These are phyloP conservation scores for Acanthochromis polyacanthus DNA, from an alignment of 2,113 vertebrate species.

Conservation along the genomic window DNA sequence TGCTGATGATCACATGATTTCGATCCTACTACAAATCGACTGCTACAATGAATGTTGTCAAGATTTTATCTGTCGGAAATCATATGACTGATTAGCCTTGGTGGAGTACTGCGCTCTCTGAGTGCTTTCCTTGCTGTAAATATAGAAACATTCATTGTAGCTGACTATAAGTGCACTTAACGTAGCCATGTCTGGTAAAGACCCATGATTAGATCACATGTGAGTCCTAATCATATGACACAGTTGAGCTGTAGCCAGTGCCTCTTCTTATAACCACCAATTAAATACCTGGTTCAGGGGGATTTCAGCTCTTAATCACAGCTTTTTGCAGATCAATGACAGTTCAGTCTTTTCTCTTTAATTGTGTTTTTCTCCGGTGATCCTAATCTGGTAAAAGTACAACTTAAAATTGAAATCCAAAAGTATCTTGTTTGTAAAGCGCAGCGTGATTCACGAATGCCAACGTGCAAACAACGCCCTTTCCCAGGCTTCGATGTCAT, in stretches of 20 bases:
- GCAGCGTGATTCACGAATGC: conserved; percentile 15
- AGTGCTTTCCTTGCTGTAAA: no score
- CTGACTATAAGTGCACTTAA: no score
- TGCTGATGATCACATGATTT: no score
- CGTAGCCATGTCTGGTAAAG: no score
- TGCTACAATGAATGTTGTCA: no score
- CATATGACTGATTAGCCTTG: no score
- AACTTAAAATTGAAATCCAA: not conserved
- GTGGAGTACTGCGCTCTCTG: no score
- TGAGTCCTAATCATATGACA: no score
- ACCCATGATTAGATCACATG: no score
- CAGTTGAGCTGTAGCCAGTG: conserved; percentile 5
- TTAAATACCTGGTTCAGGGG: conserved; percentile 9
- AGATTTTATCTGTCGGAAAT: no score
- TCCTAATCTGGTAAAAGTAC: not conserved
- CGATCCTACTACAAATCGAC: no score
- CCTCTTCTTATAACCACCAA: conserved; percentile 11
- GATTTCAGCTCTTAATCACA: conserved; percentile 30
- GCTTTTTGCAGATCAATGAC: conserved; percentile 28
- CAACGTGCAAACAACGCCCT: conserved; percentile 24
- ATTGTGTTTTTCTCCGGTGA: not conserved
- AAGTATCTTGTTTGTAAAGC: conserved; percentile 15
- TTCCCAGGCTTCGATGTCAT: conserved; percentile 28
- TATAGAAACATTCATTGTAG: no score
- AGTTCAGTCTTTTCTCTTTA: not conserved